A percentile compares a stretch with the other conserved stretches of the same genome.
Evolutionary conservation across 1,140 invertebrate species (phyloP).

Genomic region (Euborellia annulipes): DNA sequence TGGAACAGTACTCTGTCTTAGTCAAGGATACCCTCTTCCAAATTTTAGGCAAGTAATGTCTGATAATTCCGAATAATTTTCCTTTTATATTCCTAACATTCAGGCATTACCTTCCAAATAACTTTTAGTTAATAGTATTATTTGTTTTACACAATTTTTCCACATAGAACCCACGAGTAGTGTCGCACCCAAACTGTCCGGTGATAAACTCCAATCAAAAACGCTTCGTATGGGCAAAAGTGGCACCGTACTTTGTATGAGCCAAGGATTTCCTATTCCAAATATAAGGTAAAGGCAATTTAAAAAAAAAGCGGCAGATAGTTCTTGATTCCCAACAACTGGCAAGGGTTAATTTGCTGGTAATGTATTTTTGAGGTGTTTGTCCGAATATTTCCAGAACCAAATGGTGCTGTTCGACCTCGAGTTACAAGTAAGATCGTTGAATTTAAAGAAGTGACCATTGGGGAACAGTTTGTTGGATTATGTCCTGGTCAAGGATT

Average conservation of each 20-base stretch:
- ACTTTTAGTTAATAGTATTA: too few species aligned
- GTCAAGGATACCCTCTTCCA: slow-evolving; percentile 39
- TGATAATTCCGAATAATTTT: neutral
- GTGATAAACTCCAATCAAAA: slow-evolving; percentile 29
- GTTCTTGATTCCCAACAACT: too few species aligned
- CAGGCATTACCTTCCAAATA: neutral
- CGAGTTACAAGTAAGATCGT: slow-evolving; percentile 28
- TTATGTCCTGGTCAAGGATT: slow-evolving; percentile 22
- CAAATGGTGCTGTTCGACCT: slow-evolving; percentile 30
- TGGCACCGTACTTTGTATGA: too few species aligned
- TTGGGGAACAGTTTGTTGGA: slow-evolving; percentile 24
- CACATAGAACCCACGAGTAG: slow-evolving; percentile 51
- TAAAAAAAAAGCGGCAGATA: neutral
- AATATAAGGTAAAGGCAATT: neutral
- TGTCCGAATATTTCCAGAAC: slow-evolving; percentile 26
- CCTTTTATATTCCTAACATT: neutral
- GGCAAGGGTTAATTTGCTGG: too few species aligned
- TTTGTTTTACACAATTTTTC: slow-evolving; percentile 13
- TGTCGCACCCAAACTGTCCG: slow-evolving; percentile 31
- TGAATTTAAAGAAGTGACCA: slow-evolving; percentile 25
- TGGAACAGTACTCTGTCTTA: slow-evolving; percentile 44
- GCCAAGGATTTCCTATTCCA: neutral
- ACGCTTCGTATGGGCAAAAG: neutral
- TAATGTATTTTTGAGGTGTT: too few species aligned
- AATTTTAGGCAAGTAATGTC: slow-evolving; percentile 42